Evolutionary conservation across 2,888 invertebrate genomes (phyloP).

Genomic region (Stramonita haemastoma): DNA sequence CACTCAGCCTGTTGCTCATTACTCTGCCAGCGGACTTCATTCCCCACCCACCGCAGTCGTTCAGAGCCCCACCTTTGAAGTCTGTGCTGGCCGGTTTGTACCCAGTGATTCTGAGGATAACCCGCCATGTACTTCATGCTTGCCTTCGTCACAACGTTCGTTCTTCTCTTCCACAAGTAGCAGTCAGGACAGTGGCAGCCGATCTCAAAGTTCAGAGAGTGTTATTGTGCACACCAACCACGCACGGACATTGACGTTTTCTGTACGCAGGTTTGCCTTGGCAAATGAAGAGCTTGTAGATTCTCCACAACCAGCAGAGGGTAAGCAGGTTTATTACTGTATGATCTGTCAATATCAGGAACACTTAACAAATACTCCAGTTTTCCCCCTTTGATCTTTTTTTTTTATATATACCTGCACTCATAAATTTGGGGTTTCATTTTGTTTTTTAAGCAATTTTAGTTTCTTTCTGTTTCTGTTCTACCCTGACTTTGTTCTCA

Average conservation of each 20-base stretch:
- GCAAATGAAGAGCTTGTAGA: conserved; percentile 63
- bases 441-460: no score
- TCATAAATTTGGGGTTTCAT: no score
- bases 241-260: conserved; percentile 75
- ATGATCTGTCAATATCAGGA: no score
- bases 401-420: no score
- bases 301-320: conserved; percentile 71
- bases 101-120: conserved; percentile 50
- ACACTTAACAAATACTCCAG: no score
- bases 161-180: conserved; percentile 71
- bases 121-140: conserved; percentile 44
- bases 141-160: conserved; percentile 61
- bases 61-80: conserved; percentile 51
- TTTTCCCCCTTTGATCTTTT: no score
- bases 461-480: no score
- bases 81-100: conserved; percentile 46
- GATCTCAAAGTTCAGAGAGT: conserved; percentile 68
- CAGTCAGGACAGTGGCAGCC: conserved; percentile 65
- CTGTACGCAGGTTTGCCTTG: conserved; percentile 71
- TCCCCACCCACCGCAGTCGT: conserved; percentile 49
- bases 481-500: no score
- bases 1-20: conserved; percentile 37
- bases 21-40: conserved; percentile 35
- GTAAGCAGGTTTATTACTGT: conserved; percentile 48
- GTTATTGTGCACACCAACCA: conserved; percentile 74